A percentile compares a stretch with the other conserved stretches of the same genome.
phyloP scores from a whole-genome alignment of 2,797 vertebrate genomes.

The Aphelocoma californica region DNA sequence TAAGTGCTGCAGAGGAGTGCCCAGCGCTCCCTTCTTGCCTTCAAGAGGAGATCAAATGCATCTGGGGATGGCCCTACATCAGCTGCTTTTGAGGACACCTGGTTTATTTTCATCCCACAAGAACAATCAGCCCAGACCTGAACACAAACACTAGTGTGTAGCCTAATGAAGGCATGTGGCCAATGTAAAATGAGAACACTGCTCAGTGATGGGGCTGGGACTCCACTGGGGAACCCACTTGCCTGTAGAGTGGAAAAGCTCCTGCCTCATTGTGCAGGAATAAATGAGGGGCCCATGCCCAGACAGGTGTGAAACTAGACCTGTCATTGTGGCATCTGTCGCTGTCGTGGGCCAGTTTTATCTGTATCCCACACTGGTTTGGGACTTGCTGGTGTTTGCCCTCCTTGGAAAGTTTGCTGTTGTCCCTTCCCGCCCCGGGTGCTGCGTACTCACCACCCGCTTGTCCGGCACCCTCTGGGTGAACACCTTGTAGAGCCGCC shows the following conservation, averaged over 20 bases:
- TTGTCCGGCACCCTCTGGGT: constrained; percentile 92
- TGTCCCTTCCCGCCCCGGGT: fast-evolving
- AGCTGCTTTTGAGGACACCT: neutral
- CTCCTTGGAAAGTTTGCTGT: too few species aligned
- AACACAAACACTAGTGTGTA: neutral
- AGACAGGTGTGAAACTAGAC: neutral
- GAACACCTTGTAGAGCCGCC: constrained; percentile 96
- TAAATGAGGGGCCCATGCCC: neutral
- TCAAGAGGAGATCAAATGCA: neutral
- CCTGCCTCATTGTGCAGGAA: neutral
- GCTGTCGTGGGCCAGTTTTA: fast-evolving
- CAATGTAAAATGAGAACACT: neutral
- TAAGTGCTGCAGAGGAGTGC: neutral
- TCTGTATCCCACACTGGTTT: neutral
- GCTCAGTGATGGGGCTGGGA: neutral
- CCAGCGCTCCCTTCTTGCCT: neutral
- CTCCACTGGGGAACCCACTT: fast-evolving
- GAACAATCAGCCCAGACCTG: neutral
- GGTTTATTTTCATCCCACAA: neutral
- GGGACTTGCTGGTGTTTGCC: neutral
- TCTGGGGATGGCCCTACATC: neutral
- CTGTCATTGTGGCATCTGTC: neutral
- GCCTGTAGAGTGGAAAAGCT: neutral
- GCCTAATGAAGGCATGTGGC: fast-evolving
- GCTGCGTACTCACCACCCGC: constrained; percentile 85